Conservation (phyloP, 2,888 invertebrate genomes). For the Danaus chrysippus region DNA sequence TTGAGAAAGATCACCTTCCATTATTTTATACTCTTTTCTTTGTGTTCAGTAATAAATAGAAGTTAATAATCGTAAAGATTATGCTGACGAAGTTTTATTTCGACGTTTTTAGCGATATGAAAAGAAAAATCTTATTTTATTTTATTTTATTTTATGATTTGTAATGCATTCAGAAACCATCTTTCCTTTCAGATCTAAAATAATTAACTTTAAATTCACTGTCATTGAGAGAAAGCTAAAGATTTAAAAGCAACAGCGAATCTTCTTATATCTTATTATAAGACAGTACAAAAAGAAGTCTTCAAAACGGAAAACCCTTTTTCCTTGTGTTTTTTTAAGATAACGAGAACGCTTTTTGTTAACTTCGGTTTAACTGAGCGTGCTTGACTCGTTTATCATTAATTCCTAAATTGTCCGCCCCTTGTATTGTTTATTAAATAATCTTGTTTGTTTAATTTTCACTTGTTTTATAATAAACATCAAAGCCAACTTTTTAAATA, state of each 20-base stretch:
- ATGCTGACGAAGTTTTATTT: too few relatives aligned
- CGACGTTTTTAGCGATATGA: too few relatives aligned
- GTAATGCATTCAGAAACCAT: not conserved
- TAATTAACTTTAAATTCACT: not conserved
- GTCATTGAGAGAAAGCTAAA: not conserved
- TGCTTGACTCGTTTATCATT: not conserved
- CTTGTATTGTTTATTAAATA: too few relatives aligned
- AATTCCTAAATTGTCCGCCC: not conserved
- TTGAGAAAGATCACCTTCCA: too few relatives aligned
- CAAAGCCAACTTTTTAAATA: too few relatives aligned
- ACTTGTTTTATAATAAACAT: too few relatives aligned
- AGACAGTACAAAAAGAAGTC: not conserved
- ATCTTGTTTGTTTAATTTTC: too few relatives aligned
- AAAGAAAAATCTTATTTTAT: too few relatives aligned
- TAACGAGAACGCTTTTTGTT: not conserved
- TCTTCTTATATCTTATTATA: not conserved
- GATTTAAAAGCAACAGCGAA: constrained; percentile 1
- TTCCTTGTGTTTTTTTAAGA: not conserved
- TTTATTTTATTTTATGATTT: too few relatives aligned
- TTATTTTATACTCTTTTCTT: too few relatives aligned
- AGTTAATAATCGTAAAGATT: too few relatives aligned
- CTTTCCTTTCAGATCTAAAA: not conserved
- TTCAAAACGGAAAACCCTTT: not conserved
- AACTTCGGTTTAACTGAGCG: not conserved
- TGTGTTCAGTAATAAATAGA: too few relatives aligned